phyloP scores from a whole-genome alignment of 1,140 invertebrate species.

The Macrocentrus cingulum region DNA sequence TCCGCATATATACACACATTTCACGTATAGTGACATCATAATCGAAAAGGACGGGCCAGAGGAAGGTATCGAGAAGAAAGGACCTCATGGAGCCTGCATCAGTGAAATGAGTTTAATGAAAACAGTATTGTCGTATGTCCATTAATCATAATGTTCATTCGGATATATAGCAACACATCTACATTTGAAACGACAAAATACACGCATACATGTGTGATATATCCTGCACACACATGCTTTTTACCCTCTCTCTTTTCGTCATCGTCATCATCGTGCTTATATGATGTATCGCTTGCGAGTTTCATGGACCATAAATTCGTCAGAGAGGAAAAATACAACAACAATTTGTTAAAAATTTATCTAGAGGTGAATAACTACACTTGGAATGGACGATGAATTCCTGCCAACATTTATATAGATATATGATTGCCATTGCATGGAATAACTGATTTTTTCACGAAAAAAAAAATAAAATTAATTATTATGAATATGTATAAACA shows the following conservation, averaged over 20 bases:
- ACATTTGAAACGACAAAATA: too few relatives aligned
- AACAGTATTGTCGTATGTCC: conserved; percentile 55
- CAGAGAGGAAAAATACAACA: not conserved
- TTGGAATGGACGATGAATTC: too few relatives aligned
- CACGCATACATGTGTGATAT: conserved; percentile 27
- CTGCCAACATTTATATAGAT: too few relatives aligned
- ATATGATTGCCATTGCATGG: too few relatives aligned
- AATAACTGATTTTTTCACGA: too few relatives aligned
- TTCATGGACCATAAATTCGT: conserved; percentile 3
- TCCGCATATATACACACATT: conserved; percentile 15
- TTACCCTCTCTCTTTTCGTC: conserved; percentile 29
- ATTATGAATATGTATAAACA: too few relatives aligned
- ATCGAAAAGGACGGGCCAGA: conserved; percentile 36
- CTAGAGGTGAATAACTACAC: conserved; percentile 40
- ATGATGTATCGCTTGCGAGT: not conserved
- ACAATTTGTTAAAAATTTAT: not conserved
- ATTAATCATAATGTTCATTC: conserved; percentile 55
- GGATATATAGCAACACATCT: conserved; percentile 57
- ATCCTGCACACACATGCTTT: conserved; percentile 15
- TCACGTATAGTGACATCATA: conserved; percentile 54
- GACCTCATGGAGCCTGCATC: not conserved
- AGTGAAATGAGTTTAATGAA: conserved; percentile 60
- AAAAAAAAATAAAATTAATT: too few relatives aligned
- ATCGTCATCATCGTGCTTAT: conserved; percentile 28
- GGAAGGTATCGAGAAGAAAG: not conserved